Evolutionary conservation across 1,140 invertebrate species (phyloP), one percentile per base, ranked within the genome.

Genomic region (Theocolax elegans): DNA sequence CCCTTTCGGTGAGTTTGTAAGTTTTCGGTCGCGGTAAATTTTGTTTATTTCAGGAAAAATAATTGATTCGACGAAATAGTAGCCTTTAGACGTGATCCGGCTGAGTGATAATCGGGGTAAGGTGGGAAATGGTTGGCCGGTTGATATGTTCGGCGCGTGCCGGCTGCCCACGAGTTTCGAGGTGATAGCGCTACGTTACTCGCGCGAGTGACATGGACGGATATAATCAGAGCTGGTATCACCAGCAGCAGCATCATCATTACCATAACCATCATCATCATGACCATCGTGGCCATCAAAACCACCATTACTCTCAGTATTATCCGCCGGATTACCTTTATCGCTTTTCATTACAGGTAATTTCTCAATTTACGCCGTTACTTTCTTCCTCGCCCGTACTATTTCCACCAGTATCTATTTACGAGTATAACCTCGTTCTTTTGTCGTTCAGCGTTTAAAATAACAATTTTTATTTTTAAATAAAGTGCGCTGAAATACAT

Each of bases 271-370:
- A 83, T 40, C 74, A 77, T 3, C 73, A 77, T 69, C 74, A 75
- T 49, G 42, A 79, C 59, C 74, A 73, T 66, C 73, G 79, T 53
- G 64, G 75, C 29, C 76, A 73, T 72, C 77, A 81, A 59, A 76
- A 77, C 74, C 79, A 84, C 66, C 80, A 82, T 75, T 81, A 79
- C 62, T 69, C 79, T 56, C 82, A 83, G 70, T 81, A 83, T 59
- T 81, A 84, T 72, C 78, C 81, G 44, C 78, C 83, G 64, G 79
- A 85, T 80, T 86, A 86, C 76, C 80, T 85, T 40, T 86, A 86
- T 78, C 80, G 83, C 75, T 82, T 86, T 72, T 85, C 83, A 19
- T 75, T 85, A 21, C 84, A 85, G 83, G 83, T 85, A 85, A 77
- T 73, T 27, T 53, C 51, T 53, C 3, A 40, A 4, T 3, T 49